A percentile compares a stretch with the other conserved stretches of the same genome.
Evolutionary conservation across 2,797 vertebrate genomes (phyloP).

Genomic region (Clamator glandarius): DNA sequence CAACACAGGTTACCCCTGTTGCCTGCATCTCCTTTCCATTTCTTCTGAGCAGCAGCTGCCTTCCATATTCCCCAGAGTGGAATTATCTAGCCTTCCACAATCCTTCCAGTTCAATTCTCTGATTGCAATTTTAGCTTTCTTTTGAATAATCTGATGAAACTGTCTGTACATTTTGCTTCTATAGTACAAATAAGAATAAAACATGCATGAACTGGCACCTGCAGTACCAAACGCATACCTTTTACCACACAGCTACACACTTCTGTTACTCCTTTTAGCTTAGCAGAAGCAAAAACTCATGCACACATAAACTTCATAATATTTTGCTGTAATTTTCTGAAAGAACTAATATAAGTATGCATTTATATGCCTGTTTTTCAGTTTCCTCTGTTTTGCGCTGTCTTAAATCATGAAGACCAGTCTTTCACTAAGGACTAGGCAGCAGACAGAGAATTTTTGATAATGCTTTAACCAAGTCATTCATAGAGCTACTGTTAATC

Average conservation of each 20-base stretch:
- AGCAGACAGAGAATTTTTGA: background rate
- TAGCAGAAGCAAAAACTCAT: background rate
- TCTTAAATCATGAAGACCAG: background rate
- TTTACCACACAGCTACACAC: background rate
- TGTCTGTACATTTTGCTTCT: background rate
- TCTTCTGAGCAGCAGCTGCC: background rate
- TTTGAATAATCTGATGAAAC: background rate
- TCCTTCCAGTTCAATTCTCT: background rate
- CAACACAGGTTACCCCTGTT: accelerated
- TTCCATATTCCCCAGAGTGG: background rate
- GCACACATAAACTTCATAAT: background rate
- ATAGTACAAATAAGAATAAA: background rate
- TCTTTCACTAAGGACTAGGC: background rate
- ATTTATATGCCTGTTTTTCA: background rate
- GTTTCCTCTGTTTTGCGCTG: background rate
- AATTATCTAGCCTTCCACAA: background rate
- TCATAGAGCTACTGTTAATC: background rate
- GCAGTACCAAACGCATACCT: background rate
- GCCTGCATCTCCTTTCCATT: background rate
- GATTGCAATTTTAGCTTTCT: background rate
- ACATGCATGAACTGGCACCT: background rate
- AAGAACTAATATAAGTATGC: background rate
- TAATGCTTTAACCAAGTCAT: background rate
- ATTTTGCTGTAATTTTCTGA: background rate
- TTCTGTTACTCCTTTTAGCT: background rate